These are phyloP conservation scores for Biston stratarius DNA, from an alignment of 2,888 invertebrate genomes.

Conservation along the genomic window DNA sequence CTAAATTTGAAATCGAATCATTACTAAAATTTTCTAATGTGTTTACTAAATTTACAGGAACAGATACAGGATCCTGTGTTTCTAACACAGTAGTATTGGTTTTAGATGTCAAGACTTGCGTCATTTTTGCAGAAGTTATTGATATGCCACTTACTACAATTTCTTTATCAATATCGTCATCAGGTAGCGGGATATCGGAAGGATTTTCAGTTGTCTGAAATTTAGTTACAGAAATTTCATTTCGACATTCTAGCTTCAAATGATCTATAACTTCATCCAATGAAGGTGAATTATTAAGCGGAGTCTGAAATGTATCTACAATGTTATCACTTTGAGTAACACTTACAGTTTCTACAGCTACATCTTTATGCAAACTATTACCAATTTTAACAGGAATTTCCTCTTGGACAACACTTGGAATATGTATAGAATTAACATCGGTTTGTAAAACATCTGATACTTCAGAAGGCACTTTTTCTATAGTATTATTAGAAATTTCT, in stretches of 20 bases:
- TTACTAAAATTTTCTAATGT: not conserved
- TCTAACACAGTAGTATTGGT: not conserved
- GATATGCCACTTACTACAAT: conserved; percentile 17
- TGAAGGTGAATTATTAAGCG: conserved; percentile 27
- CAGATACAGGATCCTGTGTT: not conserved
- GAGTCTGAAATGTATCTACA: not conserved
- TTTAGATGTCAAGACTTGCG: conserved; percentile 8
- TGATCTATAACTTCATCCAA: conserved; percentile 13
- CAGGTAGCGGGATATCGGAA: conserved; percentile 62
- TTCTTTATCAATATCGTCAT: conserved; percentile 61
- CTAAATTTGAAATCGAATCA: not conserved
- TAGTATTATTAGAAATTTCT: not conserved
- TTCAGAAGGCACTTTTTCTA: conserved; percentile 9
- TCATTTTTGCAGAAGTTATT: conserved; percentile 4
- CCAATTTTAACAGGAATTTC: not conserved
- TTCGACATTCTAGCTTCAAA: not conserved
- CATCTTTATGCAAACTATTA: not conserved
- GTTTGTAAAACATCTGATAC: not conserved
- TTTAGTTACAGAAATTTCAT: not conserved
- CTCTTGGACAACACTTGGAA: not conserved
- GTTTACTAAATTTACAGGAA: not conserved
- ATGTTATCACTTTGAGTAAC: not conserved
- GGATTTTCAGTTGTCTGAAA: conserved; percentile 40
- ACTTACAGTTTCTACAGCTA: not conserved
- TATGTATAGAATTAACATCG: not conserved